Evolutionary conservation across 2,113 vertebrate species (phyloP).

Genomic region (Meleagris gallopavo): DNA sequence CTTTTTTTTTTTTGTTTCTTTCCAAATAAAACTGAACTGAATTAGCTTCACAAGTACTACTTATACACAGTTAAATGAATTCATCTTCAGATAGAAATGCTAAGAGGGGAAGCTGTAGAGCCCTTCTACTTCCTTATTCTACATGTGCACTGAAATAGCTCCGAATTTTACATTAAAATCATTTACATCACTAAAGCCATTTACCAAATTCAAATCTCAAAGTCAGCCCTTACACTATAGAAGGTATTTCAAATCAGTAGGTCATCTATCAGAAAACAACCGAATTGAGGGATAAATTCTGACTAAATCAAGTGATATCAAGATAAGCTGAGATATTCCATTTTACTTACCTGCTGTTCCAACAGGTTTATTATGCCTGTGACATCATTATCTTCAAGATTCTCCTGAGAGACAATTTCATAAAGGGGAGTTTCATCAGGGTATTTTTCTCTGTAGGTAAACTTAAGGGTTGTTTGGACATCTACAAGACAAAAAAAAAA

Average conservation of each 20-base stretch:
- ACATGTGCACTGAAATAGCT: neutral
- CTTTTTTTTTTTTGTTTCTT: neutral
- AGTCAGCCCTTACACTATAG: neutral
- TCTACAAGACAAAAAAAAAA: constrained; percentile 76
- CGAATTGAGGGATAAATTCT: neutral
- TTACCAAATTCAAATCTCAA: neutral
- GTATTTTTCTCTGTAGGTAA: constrained; percentile 94
- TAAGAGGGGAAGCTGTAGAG: neutral
- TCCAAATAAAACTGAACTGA: neutral
- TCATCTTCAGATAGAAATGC: neutral
- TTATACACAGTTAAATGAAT: neutral
- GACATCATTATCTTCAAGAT: constrained; percentile 89
- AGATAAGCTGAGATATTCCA: neutral
- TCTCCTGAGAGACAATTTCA: constrained; percentile 93
- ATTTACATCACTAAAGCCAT: neutral
- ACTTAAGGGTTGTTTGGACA: constrained; percentile 92
- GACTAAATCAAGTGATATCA: neutral
- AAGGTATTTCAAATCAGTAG: neutral
- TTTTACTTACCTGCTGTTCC: constrained; percentile 87
- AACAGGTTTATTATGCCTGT: constrained; percentile 86
- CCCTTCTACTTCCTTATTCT: neutral
- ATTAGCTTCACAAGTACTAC: neutral
- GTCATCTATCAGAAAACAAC: neutral
- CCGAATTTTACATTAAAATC: neutral
- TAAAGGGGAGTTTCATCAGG: constrained; percentile 93